These are phyloP conservation scores for Notodonta dromedarius DNA, from an alignment of 2,888 invertebrate species.

Conservation along the genomic window DNA sequence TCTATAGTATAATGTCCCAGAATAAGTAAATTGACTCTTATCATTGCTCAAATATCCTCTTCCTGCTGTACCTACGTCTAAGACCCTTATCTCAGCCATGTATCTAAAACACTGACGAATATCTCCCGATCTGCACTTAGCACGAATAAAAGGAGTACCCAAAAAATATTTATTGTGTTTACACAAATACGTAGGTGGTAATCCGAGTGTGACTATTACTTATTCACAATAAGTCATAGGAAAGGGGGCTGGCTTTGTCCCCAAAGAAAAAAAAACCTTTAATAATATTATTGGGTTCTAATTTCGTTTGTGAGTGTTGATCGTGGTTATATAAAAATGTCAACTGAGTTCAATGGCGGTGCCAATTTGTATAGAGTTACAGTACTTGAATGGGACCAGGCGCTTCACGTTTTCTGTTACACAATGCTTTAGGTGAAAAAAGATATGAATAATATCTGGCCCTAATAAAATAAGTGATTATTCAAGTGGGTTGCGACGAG, in stretches of 20 bases:
- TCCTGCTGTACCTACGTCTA: constrained; percentile 36
- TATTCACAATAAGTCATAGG: constrained; percentile 61
- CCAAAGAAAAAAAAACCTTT: constrained; percentile 51
- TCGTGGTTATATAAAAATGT: constrained; percentile 81
- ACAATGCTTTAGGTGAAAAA: constrained; percentile 47
- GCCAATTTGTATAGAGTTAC: constrained; percentile 79
- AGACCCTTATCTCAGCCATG: constrained; percentile 44
- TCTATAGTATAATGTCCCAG: too few relatives aligned
- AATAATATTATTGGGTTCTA: constrained; percentile 84
- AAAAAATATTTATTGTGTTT: constrained; percentile 83
- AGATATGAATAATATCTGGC: constrained; percentile 53
- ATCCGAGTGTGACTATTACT: constrained; percentile 63
- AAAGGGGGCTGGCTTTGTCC: constrained; percentile 59
- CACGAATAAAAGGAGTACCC: constrained; percentile 59
- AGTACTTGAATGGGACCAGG: constrained; percentile 58
- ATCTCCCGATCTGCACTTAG: constrained; percentile 61
- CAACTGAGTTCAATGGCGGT: constrained; percentile 72
- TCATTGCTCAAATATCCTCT: constrained; percentile 41
- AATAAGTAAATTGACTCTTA: constrained; percentile 33
- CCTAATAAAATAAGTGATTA: constrained; percentile 62
- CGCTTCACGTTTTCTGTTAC: constrained; percentile 64
- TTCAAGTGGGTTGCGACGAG: constrained; percentile 58
- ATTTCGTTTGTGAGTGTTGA: constrained; percentile 82
- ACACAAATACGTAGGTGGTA: constrained; percentile 83
- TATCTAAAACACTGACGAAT: constrained; percentile 53